Conservation (phyloP, 2,888 invertebrate genomes). For the Xanthia togata region DNA sequence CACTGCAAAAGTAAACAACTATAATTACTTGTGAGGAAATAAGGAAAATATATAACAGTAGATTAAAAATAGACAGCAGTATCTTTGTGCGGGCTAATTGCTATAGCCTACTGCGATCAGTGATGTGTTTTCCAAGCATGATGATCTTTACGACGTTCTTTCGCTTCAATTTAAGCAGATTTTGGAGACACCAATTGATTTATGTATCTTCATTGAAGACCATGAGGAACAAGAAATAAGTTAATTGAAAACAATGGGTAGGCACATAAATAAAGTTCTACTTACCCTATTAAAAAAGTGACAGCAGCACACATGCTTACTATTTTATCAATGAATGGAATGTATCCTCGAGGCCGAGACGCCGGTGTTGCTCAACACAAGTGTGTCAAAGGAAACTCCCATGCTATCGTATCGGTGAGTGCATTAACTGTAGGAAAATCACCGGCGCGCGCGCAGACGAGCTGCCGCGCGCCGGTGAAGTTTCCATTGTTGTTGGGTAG, state of each 20-base stretch:
- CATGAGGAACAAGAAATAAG: background rate
- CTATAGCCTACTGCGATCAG: background rate
- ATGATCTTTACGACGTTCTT: background rate
- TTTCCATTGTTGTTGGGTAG: slow-evolving; percentile 51
- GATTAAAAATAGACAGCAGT: background rate
- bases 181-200: background rate
- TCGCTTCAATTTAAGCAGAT: background rate
- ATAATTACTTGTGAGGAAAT: slow-evolving; percentile 2
- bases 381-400: slow-evolving; percentile 74
- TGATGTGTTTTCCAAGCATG: background rate
- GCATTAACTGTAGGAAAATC: slow-evolving; percentile 74
- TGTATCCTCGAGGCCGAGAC: slow-evolving; percentile 46
- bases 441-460: slow-evolving; percentile 62
- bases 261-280: background rate
- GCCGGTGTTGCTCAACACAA: slow-evolving; percentile 52
- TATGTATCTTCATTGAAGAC: background rate
- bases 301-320: slow-evolving; percentile 27
- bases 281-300: background rate
- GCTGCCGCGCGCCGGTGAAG: slow-evolving; percentile 41
- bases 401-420: slow-evolving; percentile 57
- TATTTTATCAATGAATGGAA: slow-evolving; percentile 52
- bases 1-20: slow-evolving; percentile 41
- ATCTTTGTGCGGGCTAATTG: background rate
- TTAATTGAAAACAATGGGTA: background rate
- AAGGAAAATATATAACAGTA: slow-evolving; percentile 6